A percentile compares a stretch with the other conserved stretches of the same genome.
These are phyloP conservation scores for Drosophila suboccidentalis DNA, from an alignment of 2,888 invertebrate genomes.

Conservation along the genomic window DNA sequence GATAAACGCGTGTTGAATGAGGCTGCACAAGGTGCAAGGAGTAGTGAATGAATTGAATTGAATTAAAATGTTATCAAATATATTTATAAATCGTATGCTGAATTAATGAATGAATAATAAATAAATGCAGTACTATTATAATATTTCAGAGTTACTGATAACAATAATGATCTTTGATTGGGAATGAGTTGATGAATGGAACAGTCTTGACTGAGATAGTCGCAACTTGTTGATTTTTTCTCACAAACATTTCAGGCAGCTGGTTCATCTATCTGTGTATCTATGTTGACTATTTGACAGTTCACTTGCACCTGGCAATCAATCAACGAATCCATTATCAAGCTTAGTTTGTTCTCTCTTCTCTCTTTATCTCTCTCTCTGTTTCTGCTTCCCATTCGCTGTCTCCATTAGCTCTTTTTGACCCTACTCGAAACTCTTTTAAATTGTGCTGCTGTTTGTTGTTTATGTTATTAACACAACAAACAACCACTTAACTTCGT, in stretches of 20 bases:
- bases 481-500: constrained; percentile 74
- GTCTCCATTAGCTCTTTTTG: constrained; percentile 17
- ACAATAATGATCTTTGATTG: constrained; percentile 9
- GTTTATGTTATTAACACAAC: constrained; percentile 73
- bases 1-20: constrained; percentile 35
- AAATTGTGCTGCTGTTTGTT: constrained; percentile 39
- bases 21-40: constrained; percentile 19
- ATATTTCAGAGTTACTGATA: constrained; percentile 1
- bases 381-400: background rate
- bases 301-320: constrained; percentile 61
- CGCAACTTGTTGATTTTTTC: constrained; percentile 2
- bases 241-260: constrained; percentile 9
- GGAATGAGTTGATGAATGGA: constrained; percentile 8
- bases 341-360: constrained; percentile 26
- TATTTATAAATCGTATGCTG: background rate
- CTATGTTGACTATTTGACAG: constrained; percentile 47
- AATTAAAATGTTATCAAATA: constrained; percentile 32
- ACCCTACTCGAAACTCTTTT: constrained; percentile 34
- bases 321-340: constrained; percentile 56
- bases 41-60: constrained; percentile 24
- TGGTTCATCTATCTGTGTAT: constrained; percentile 35
- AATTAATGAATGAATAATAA: constrained; percentile 26
- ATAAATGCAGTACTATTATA: constrained; percentile 6
- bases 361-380: background rate
- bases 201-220: background rate